A percentile compares a stretch with the other conserved stretches of the same genome.
These are phyloP conservation scores for Numenius phaeopus DNA, from an alignment of 2,797 vertebrate genomes.

Conservation along the genomic window DNA sequence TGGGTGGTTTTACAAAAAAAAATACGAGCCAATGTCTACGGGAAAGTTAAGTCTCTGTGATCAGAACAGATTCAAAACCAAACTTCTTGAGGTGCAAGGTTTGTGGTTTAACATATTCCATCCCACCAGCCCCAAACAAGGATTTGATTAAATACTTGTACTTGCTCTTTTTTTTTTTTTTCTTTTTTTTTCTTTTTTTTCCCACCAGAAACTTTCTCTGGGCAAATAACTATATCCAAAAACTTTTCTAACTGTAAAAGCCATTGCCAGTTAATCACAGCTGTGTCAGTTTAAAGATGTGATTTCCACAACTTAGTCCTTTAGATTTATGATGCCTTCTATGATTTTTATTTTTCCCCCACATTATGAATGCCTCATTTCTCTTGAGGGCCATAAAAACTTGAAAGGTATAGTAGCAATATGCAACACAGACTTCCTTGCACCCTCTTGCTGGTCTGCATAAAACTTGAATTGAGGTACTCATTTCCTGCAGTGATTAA, in stretches of 20 bases:
- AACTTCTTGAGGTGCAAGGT: background rate
- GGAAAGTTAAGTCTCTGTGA: background rate
- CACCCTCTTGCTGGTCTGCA: slow-evolving; percentile 47
- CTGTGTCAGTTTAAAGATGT: slow-evolving; percentile 69
- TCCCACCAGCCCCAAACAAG: background rate
- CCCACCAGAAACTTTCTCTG: slow-evolving; percentile 23
- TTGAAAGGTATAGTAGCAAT: slow-evolving; percentile 72
- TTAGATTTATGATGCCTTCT: slow-evolving; percentile 71
- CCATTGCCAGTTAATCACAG: slow-evolving; percentile 65
- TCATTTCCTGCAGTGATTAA: slow-evolving; percentile 76
- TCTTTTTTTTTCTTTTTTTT: rapidly evolving
- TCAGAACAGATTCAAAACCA: slow-evolving; percentile 22
- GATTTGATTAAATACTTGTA: slow-evolving; percentile 45
- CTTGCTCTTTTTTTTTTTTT: background rate
- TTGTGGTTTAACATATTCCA: slow-evolving; percentile 3
- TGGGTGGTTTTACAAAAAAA: slow-evolving; percentile 8
- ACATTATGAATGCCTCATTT: slow-evolving; percentile 71
- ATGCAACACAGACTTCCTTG: slow-evolving; percentile 73
- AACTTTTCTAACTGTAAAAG: slow-evolving; percentile 53
- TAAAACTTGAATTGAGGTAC: slow-evolving; percentile 62
- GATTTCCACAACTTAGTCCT: slow-evolving; percentile 69
- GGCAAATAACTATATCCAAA: slow-evolving; percentile 48
- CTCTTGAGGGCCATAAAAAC: slow-evolving; percentile 64
- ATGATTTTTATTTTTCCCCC: slow-evolving; percentile 72
- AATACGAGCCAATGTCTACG: background rate